phyloP scores from a whole-genome alignment of 1,140 invertebrate genomes.

The Drosophila subpulchrella region DNA sequence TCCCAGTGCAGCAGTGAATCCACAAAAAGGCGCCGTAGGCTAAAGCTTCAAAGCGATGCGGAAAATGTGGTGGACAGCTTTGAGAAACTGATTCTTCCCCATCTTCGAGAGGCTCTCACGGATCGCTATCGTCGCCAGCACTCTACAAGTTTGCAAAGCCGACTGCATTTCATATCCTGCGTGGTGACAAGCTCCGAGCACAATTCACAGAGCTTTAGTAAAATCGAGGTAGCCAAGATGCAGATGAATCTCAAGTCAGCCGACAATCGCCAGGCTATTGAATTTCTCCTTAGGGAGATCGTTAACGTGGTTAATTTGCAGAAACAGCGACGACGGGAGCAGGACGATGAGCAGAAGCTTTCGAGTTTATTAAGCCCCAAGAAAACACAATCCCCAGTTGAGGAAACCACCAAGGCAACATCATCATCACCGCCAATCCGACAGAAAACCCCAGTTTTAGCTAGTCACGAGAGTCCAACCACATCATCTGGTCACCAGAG shows the following conservation, averaged over 20 bases:
- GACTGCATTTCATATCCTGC: conserved; percentile 71
- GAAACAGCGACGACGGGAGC: conserved; percentile 49
- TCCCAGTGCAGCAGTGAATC: conserved; percentile 41
- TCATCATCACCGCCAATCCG: not conserved
- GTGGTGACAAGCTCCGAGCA: conserved; percentile 70
- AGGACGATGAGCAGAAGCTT: conserved; percentile 20
- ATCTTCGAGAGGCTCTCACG: conserved; percentile 44
- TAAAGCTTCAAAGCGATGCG: conserved; percentile 51
- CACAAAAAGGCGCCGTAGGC: conserved; percentile 29
- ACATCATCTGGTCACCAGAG: not conserved
- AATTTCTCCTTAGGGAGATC: conserved; percentile 68
- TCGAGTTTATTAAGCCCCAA: conserved; percentile 29
- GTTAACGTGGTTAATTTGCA: conserved; percentile 68
- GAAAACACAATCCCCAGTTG: conserved; percentile 3
- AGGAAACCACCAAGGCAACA: not conserved
- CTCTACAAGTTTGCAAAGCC: conserved; percentile 34
- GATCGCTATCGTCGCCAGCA: conserved; percentile 57
- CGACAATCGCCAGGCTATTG: conserved; percentile 59
- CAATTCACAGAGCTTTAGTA: conserved; percentile 63
- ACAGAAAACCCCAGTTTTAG: not conserved
- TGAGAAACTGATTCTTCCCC: conserved; percentile 71
- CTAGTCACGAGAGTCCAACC: not conserved
- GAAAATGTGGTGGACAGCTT: conserved; percentile 69
- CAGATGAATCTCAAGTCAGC: conserved; percentile 66
- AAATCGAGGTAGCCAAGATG: conserved; percentile 64